phyloP scores from a whole-genome alignment of 64 coral and sea anemone species.

The Pocillopora damicornis region DNA sequence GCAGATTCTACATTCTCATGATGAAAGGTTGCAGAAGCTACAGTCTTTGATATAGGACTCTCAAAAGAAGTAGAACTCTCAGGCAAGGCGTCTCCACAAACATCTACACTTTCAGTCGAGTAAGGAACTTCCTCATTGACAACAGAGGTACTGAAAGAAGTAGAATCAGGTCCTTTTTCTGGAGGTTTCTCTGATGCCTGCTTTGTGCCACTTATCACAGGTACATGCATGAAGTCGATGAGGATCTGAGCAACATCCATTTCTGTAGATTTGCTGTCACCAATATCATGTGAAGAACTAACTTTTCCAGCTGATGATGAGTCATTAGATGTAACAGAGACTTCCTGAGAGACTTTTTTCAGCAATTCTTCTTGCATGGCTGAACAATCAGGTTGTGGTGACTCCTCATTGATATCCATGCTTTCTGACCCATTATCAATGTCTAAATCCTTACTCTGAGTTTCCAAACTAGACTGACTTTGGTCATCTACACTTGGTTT shows the following conservation, averaged over 20 bases:
- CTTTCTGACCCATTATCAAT: not conserved
- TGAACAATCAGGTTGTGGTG: not conserved
- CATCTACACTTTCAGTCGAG: not conserved
- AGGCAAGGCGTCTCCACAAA: not conserved
- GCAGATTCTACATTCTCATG: not conserved
- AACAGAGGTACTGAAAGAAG: not conserved
- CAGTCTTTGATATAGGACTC: not conserved
- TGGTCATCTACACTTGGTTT: not conserved
- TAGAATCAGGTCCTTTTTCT: not conserved
- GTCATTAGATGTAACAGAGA: not conserved
- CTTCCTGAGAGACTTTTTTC: not conserved
- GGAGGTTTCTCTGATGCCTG: not conserved
- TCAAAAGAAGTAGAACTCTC: not conserved
- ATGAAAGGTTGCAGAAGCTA: no score
- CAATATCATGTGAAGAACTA: not conserved
- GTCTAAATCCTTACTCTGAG: not conserved
- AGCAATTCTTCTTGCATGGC: not conserved
- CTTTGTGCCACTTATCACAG: slow-evolving; percentile 43
- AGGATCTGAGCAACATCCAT: slow-evolving; percentile 88
- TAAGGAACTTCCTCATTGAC: not conserved
- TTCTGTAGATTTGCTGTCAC: slow-evolving; percentile 47
- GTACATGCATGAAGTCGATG: slow-evolving; percentile 69
- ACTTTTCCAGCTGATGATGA: not conserved
- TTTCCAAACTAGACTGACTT: not conserved
- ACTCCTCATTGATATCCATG: not conserved